Evolutionary conservation across 2,888 invertebrate genomes (phyloP).

Genomic region (Oligia latruncula): DNA sequence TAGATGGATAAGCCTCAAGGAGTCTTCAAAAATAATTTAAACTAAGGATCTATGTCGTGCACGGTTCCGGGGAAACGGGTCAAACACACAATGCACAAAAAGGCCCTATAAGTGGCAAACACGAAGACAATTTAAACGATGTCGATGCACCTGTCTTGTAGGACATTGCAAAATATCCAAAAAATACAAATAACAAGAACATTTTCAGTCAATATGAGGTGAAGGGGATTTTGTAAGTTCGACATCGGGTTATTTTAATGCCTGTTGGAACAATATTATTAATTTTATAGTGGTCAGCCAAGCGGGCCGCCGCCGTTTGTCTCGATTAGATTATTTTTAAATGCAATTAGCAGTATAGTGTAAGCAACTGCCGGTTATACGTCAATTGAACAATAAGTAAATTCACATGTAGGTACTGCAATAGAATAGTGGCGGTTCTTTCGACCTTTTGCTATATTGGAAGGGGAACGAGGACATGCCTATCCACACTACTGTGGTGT

Average conservation of each 20-base stretch:
- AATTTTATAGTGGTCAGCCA: constrained; percentile 20
- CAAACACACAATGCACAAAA: constrained; percentile 7
- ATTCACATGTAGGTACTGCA: constrained; percentile 42
- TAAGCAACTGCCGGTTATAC: constrained; percentile 23
- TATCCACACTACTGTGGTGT: constrained; percentile 52
- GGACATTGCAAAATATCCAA: constrained; percentile 21
- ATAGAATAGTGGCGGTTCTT: constrained; percentile 57
- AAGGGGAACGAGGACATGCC: constrained; percentile 66
- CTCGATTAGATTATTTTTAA: background rate
- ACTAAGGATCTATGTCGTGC: constrained; percentile 23
- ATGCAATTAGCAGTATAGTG: constrained; percentile 23
- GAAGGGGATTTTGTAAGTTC: constrained; percentile 36
- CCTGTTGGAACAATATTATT: constrained; percentile 21
- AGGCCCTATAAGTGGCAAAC: background rate
- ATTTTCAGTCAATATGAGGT: constrained; percentile 3
- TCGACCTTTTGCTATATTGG: constrained; percentile 66
- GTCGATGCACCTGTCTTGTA: background rate
- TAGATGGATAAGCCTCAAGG: constrained; percentile 19
- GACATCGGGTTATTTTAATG: constrained; percentile 47
- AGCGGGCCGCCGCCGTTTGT: background rate
- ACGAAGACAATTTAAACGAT: constrained; percentile 2
- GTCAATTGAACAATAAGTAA: constrained; percentile 51
- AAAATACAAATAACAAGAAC: constrained; percentile 13
- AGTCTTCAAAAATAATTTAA: constrained; percentile 14
- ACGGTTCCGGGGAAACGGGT: constrained; percentile 18